Evolutionary conservation across 1,140 invertebrate genomes (phyloP).

Genomic region (Scylla paramamosain): DNA sequence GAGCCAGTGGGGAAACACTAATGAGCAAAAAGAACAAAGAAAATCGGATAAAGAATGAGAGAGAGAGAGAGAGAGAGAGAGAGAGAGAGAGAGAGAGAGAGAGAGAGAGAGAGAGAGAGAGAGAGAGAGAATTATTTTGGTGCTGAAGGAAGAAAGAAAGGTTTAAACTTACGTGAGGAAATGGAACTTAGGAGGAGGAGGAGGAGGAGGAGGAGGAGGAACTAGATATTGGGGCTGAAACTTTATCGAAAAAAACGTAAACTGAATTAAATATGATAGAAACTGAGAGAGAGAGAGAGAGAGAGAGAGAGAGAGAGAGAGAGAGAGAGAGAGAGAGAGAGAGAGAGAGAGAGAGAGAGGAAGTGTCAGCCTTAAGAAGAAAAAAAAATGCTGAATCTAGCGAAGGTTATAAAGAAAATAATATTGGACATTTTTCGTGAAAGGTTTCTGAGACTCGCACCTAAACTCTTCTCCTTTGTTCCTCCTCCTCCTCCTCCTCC

Average conservation of each 20-base stretch:
- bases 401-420: neutral
- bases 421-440: neutral
- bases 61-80: no score
- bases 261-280: neutral
- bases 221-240: no score
- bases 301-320: slow-evolving; percentile 7
- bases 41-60: no score
- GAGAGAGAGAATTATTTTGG: no score
- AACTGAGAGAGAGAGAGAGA: neutral
- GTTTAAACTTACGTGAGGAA: neutral
- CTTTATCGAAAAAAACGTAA: neutral
- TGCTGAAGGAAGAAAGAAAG: neutral
- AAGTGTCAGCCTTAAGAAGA: no score
- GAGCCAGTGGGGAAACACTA: no score
- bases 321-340: neutral
- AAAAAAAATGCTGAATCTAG: neutral
- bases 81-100: no score
- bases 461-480: no score
- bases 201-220: no score
- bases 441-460: neutral
- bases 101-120: no score
- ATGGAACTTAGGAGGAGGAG: neutral
- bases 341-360: neutral
- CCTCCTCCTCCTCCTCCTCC: no score
- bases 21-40: no score